Conservation (phyloP, 2,113 vertebrate genomes). For the Scalopus aquaticus region DNA sequence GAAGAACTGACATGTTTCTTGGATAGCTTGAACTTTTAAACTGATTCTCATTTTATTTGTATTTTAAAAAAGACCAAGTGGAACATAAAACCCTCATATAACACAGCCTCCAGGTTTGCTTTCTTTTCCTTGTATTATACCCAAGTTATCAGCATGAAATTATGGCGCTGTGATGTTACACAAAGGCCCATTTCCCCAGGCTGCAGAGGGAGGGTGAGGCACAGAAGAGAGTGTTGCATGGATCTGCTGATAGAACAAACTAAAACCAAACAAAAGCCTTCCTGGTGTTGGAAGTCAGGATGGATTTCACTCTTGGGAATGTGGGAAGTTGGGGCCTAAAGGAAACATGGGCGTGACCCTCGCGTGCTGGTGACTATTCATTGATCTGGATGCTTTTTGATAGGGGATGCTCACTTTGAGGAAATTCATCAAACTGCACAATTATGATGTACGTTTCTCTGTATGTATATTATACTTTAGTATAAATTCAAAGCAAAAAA, state of each 20-base stretch:
- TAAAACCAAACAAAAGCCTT: neutral
- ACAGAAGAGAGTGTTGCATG: neutral
- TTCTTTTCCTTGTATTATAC: neutral
- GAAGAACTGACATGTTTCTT: neutral
- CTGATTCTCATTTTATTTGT: neutral
- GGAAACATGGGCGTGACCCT: neutral
- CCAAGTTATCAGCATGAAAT: neutral
- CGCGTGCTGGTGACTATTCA: neutral
- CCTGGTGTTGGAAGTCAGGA: neutral
- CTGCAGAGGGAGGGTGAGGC: neutral
- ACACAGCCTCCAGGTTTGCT: neutral
- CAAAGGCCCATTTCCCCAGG: neutral
- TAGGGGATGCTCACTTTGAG: neutral
- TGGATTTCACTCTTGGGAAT: neutral
- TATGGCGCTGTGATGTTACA: neutral
- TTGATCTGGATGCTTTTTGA: neutral
- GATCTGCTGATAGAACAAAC: neutral
- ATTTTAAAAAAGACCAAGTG: neutral
- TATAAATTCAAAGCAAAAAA: neutral
- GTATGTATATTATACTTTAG: neutral
- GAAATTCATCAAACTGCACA: neutral
- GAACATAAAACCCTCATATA: neutral
- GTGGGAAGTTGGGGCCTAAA: neutral
- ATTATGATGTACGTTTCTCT: neutral
- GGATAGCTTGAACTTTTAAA: conserved; percentile 11